Base-by-base conservation (phyloP, 2,888 invertebrate species). In the Orthosia incerta region DNA sequence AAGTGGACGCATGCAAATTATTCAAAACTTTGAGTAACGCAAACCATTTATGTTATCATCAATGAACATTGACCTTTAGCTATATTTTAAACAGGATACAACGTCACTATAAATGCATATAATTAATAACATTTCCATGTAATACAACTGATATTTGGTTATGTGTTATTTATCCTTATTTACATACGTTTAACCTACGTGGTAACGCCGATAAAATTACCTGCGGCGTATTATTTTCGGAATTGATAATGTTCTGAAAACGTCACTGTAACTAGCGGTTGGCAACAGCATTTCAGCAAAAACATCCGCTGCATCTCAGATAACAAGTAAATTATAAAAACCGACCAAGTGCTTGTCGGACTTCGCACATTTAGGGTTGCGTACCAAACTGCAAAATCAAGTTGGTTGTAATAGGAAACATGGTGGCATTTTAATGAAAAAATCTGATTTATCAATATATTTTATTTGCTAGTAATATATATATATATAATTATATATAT, bases 41-140 rank as follows among this genome's bases (percentile, higher is more conserved):
- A 46, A 1, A 5, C 12, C 9, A 46, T 20, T 1, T 39, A 39
- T 9, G 39, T 23, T 26, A 18, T 20, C 39, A 70, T 76, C 45
- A 81, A 55, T 60, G 57, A 26, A 63, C 57, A 59, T 59, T 66
- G 69, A 51, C 18, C 55, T 63, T 50, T 50, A 45, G 15, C 5
- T 31, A 26, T 56, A 50, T 66, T 71, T 45, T 15, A 31, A 76
- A 81, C 66, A 53, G 50, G 66, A 75, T 46, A 26, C 0, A 13
- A 26, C 64, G 51, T 69, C 60, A 69, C 39, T 12, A 26, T 16
- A 12, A 12, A 7, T 12, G 7, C 5, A 20, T 39, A 4, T 50
- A 61, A 74, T 55, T n/a, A 31, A 39, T 20, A 66, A 15, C 23
- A 53, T 0, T 78, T 80, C 72, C 20, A 53, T 18, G 64, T 50